phyloP scores from a whole-genome alignment of 2,888 invertebrate genomes.

The Lordiphosa fenestrarum region DNA sequence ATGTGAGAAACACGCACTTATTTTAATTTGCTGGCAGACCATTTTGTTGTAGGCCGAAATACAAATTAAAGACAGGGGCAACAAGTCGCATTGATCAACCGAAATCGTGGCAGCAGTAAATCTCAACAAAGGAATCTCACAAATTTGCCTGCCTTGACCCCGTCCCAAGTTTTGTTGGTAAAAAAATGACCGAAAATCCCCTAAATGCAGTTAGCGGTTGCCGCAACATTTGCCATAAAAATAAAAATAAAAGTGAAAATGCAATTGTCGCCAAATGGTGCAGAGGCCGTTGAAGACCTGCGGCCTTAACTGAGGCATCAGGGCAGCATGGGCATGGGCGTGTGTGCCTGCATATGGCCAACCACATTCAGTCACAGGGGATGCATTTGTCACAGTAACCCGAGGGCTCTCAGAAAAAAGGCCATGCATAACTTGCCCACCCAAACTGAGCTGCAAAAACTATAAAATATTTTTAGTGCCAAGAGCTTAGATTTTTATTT shows the following conservation, averaged over 20 bases:
- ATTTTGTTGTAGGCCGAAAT: conserved; percentile 30
- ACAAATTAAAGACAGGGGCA: conserved; percentile 40
- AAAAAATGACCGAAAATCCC: too few relatives aligned
- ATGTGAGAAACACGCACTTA: conserved; percentile 46
- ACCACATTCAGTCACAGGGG: conserved; percentile 47
- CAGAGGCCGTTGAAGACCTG: conserved; percentile 9
- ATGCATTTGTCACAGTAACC: conserved; percentile 56
- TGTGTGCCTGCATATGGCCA: background rate
- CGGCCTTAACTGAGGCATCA: conserved; percentile 10
- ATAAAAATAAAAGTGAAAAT: conserved; percentile 38
- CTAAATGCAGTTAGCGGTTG: conserved; percentile 41
- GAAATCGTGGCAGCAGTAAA: conserved; percentile 25
- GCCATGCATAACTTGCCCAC: conserved; percentile 59
- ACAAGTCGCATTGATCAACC: conserved; percentile 10
- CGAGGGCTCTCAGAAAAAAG: conserved; percentile 42
- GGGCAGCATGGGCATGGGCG: background rate
- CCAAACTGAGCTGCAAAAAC: conserved; percentile 53
- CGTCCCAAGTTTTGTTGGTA: too few relatives aligned
- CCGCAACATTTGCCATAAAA: conserved; percentile 20
- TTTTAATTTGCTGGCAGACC: conserved; percentile 48
- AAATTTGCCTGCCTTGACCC: too few relatives aligned
- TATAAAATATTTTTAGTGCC: conserved; percentile 37
- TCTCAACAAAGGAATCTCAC: conserved; percentile 16
- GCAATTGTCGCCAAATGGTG: conserved; percentile 49
- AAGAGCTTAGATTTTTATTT: conserved; percentile 32